Evolutionary conservation across 2,888 invertebrate genomes (phyloP).

Genomic region (Trisateles emortualis): DNA sequence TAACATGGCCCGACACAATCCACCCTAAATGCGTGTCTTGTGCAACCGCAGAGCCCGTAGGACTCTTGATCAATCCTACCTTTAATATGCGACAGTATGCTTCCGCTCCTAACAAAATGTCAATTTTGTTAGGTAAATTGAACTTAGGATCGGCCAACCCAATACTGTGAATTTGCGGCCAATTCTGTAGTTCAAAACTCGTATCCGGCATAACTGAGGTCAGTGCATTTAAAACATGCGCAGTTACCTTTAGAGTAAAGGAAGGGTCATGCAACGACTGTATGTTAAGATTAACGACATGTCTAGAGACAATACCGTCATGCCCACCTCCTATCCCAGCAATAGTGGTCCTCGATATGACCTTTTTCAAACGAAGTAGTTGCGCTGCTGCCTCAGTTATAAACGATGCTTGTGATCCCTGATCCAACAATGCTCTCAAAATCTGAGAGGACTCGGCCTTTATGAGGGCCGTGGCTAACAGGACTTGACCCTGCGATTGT

Average conservation of each 20-base stretch:
- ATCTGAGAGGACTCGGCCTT: conserved; percentile 3
- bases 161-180: conserved; percentile 1
- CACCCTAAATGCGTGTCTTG: background rate
- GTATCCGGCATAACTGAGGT: conserved; percentile 1
- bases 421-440: background rate
- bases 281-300: conserved; percentile 3
- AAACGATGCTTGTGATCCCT: background rate
- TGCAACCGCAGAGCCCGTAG: background rate
- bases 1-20: too few species aligned
- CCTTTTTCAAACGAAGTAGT: background rate
- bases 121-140: too few species aligned
- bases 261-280: conserved; percentile 3
- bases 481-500: conserved; percentile 5
- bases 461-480: conserved; percentile 12
- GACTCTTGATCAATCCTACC: background rate
- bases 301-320: too few species aligned
- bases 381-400: too few species aligned
- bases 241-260: conserved; percentile 1
- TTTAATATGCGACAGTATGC: background rate
- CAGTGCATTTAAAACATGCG: conserved; percentile 5
- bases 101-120: conserved; percentile 4
- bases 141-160: conserved; percentile 2
- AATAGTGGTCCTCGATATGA: background rate
- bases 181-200: background rate
- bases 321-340: background rate